Conservation (phyloP, 2,888 invertebrate species). For the Lasioglossum zephyrum region DNA sequence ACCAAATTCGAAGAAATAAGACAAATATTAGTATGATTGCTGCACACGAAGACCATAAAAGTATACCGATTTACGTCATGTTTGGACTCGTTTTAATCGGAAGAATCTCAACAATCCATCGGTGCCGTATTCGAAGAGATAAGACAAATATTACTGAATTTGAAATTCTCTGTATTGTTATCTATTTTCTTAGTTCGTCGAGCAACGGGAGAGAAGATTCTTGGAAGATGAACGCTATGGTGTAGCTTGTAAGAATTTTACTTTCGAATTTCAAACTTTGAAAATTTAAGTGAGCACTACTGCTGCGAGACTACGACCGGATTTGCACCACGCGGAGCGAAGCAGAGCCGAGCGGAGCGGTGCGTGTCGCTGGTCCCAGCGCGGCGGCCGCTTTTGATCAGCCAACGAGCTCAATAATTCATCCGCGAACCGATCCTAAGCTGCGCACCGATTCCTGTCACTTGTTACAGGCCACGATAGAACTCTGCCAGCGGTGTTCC, state of each 20-base stretch:
- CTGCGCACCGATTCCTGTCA: conserved; percentile 8
- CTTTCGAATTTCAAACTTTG: background rate
- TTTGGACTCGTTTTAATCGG: too few species aligned
- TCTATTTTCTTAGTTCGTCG: too few species aligned
- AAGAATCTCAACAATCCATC: too few species aligned
- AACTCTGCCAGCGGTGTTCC: background rate
- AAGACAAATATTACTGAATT: too few species aligned
- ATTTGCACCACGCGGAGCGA: conserved; percentile 42
- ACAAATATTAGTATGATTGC: too few species aligned
- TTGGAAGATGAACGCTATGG: too few species aligned
- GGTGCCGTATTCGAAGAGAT: too few species aligned
- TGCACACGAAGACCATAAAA: too few species aligned
- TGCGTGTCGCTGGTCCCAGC: conserved; percentile 62
- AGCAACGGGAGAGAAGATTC: too few species aligned
- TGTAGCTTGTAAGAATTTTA: background rate
- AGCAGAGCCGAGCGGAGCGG: background rate
- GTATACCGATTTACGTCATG: too few species aligned
- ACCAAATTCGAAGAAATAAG: too few species aligned
- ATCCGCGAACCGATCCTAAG: conserved; percentile 75
- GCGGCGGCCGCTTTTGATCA: conserved; percentile 78
- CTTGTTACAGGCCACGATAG: background rate
- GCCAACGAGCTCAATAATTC: conserved; percentile 78
- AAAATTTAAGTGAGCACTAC: background rate
- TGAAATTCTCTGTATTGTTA: too few species aligned
- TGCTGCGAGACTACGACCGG: conserved; percentile 50